A percentile compares a stretch with the other conserved stretches of the same genome.
These are phyloP conservation scores for Hirundo rustica DNA, from an alignment of 2,797 vertebrate species.

Conservation along the genomic window DNA sequence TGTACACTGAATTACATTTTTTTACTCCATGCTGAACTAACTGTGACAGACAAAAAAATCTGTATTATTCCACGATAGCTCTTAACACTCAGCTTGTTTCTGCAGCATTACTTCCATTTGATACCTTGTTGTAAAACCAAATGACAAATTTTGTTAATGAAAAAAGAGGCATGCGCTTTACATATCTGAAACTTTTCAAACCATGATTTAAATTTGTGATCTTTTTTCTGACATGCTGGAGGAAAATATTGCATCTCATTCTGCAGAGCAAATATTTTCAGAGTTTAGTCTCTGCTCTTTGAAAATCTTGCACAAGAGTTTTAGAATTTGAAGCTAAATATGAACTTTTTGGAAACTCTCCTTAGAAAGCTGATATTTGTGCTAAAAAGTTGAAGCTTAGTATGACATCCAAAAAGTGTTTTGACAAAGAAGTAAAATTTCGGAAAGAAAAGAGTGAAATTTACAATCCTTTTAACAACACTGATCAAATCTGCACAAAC, in stretches of 20 bases:
- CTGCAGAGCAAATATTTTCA: not conserved
- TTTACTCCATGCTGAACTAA: not conserved
- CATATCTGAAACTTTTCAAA: not conserved
- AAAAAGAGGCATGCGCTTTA: not conserved
- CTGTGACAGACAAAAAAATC: not conserved
- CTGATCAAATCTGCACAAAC: not conserved
- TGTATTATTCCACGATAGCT: not conserved
- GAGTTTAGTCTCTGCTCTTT: not conserved
- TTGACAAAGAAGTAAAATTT: not conserved
- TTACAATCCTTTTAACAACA: not conserved
- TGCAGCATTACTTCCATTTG: not conserved
- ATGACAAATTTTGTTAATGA: not conserved
- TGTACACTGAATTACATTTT: not conserved
- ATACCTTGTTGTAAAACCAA: not conserved
- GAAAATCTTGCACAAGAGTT: not conserved
- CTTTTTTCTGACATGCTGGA: not conserved
- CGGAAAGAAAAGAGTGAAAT: not conserved
- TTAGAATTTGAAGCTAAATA: not conserved
- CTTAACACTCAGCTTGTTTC: not conserved
- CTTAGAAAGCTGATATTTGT: not conserved
- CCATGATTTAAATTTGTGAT: not conserved
- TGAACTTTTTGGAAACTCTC: not conserved
- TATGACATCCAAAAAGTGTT: not conserved
- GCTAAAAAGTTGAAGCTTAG: not conserved
- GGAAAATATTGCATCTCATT: not conserved